Percentiles rank a stretch among this genome's conserved stretches.
Evolutionary conservation across 2,797 vertebrate species (phyloP).

Genomic region (Mormyrops boulengeri): DNA sequence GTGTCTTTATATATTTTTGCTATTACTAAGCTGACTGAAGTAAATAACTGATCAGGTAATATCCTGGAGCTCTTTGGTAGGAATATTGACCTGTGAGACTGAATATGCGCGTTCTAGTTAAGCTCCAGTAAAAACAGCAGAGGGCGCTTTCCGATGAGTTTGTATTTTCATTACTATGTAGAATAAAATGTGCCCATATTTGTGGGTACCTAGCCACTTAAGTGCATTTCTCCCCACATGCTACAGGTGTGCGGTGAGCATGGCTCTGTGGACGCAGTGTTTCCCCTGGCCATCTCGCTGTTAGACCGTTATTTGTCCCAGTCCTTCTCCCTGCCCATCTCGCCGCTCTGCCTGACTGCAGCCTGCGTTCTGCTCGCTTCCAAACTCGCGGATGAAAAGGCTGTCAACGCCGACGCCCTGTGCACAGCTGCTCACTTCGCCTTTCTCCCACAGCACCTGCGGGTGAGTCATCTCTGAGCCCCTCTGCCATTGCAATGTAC

Average conservation of each 20-base stretch:
- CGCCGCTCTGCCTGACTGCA: constrained; percentile 56
- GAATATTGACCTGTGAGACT: background rate
- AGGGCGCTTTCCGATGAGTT: background rate
- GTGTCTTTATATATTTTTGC: background rate
- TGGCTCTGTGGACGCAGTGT: constrained; percentile 60
- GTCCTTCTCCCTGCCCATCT: constrained; percentile 50
- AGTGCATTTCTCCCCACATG: background rate
- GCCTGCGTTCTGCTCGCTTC: constrained; percentile 67
- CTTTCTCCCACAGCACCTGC: constrained; percentile 51
- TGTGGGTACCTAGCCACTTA: background rate
- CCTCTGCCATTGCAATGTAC: background rate
- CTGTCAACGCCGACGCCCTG: constrained; percentile 47
- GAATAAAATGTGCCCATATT: background rate
- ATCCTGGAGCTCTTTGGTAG: background rate
- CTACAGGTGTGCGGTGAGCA: constrained; percentile 62
- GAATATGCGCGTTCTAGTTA: background rate
- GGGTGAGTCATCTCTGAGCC: constrained; percentile 48
- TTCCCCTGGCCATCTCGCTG: constrained; percentile 61
- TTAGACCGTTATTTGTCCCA: constrained; percentile 60
- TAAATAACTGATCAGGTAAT: background rate
- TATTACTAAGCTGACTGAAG: background rate
- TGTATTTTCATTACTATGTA: background rate
- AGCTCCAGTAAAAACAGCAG: background rate
- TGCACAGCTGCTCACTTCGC: constrained; percentile 57
- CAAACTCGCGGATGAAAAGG: constrained; percentile 61